A percentile compares a stretch with the other conserved stretches of the same genome.
These are phyloP conservation scores for Andrena cerasifolii DNA, from an alignment of 1,140 invertebrate genomes.

Conservation along the genomic window DNA sequence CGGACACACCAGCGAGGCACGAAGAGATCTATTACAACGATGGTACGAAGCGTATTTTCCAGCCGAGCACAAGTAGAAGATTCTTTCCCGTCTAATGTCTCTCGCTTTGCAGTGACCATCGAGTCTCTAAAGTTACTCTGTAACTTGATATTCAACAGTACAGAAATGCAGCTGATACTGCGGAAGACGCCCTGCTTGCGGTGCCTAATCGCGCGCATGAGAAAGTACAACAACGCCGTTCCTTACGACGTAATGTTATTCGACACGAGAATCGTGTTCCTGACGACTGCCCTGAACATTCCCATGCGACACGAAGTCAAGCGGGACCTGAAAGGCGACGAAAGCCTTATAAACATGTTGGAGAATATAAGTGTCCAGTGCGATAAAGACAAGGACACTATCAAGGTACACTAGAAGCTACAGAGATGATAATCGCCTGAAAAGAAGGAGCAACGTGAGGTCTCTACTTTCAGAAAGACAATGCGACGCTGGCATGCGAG, in stretches of 20 bases:
- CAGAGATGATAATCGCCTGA: no score
- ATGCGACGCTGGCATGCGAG: constrained; percentile 90
- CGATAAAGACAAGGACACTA: constrained; percentile 69
- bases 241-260: constrained; percentile 91
- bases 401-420: constrained; percentile 47
- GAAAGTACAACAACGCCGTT: constrained; percentile 84
- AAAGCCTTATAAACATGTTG: constrained; percentile 90
- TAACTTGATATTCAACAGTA: constrained; percentile 94
- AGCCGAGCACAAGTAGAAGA: constrained; percentile 7
- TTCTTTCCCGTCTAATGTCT: constrained; percentile 16
- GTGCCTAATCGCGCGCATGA: constrained; percentile 89
- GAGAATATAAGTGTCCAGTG: constrained; percentile 85
- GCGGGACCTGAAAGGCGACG: constrained; percentile 90
- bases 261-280: constrained; percentile 94
- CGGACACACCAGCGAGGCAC: constrained; percentile 72
- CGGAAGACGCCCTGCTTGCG: constrained; percentile 88
- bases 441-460: no score
- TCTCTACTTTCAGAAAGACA: constrained; percentile 81
- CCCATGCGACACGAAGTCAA: constrained; percentile 88
- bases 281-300: constrained; percentile 91
- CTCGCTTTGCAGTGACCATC: constrained; percentile 83
- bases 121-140: constrained; percentile 95
- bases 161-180: constrained; percentile 86
- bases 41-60: constrained; percentile 59
- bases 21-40: constrained; percentile 61